phyloP scores from a whole-genome alignment of 2,797 vertebrate species.

The Leptatherina wallacei region DNA sequence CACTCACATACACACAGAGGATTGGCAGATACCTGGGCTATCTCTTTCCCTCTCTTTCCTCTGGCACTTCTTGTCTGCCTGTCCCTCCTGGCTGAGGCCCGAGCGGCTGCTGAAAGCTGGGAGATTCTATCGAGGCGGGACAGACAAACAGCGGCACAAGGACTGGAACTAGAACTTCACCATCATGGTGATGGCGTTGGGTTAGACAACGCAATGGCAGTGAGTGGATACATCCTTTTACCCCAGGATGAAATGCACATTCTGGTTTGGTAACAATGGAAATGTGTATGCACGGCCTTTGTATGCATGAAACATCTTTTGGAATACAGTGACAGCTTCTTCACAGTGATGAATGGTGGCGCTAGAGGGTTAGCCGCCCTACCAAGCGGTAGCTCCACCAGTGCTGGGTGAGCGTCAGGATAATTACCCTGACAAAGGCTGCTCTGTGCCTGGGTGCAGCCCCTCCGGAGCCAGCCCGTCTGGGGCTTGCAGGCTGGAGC shows the following conservation, averaged over 20 bases:
- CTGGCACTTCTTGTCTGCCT: constrained; percentile 67
- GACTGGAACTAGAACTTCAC: constrained; percentile 43
- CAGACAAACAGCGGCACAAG: constrained; percentile 54
- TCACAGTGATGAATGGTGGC: constrained; percentile 67
- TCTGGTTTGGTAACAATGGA: neutral
- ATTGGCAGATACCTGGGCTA: constrained; percentile 73
- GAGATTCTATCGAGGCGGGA: constrained; percentile 66
- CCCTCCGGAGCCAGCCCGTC: constrained; percentile 97
- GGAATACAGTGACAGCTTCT: constrained; percentile 46
- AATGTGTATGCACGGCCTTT: neutral
- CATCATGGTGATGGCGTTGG: constrained; percentile 23
- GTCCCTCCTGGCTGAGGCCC: constrained; percentile 64
- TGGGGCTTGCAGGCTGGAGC: constrained; percentile 94
- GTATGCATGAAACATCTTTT: constrained; percentile 13
- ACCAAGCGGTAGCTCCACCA: constrained; percentile 79
- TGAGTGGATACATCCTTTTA: neutral
- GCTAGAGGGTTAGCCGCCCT: constrained; percentile 69
- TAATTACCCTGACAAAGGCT: constrained; percentile 99
- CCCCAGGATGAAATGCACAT: constrained; percentile 1
- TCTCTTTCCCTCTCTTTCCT: constrained; percentile 74
- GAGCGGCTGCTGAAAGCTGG: constrained; percentile 77
- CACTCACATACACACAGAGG: constrained; percentile 50
- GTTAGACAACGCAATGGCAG: constrained; percentile 11
- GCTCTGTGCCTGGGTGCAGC: constrained; percentile 95
- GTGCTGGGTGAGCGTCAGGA: constrained; percentile 88